Conservation (phyloP, 2,888 invertebrate genomes). For the Drosophila rellima region DNA sequence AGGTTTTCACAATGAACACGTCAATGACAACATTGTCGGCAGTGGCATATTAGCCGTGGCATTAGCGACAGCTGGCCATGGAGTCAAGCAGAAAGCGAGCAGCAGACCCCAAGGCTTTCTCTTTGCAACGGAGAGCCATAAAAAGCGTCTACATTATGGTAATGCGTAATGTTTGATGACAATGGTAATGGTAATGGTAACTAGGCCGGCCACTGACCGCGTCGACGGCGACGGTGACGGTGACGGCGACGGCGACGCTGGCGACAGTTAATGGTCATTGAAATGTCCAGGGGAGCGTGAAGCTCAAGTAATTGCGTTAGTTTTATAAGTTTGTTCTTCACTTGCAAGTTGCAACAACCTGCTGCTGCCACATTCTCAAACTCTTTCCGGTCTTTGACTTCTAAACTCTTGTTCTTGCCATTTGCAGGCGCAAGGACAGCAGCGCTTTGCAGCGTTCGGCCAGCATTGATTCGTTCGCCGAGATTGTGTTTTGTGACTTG, state of each 20-base stretch:
- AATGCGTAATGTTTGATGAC: constrained; percentile 57
- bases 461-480: constrained; percentile 92
- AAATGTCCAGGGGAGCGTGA: constrained; percentile 66
- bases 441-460: constrained; percentile 89
- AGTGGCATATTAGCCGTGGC: constrained; percentile 56
- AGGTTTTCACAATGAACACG: constrained; percentile 27
- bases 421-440: constrained; percentile 82
- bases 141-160: constrained; percentile 73
- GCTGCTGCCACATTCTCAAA: constrained; percentile 12
- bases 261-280: constrained; percentile 63
- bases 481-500: constrained; percentile 89
- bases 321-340: constrained; percentile 60
- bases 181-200: constrained; percentile 52
- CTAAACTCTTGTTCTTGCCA: background rate
- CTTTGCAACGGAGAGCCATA: constrained; percentile 54
- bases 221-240: constrained; percentile 2
- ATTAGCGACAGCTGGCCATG: constrained; percentile 67
- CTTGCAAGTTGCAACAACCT: constrained; percentile 35
- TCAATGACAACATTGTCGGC: constrained; percentile 54
- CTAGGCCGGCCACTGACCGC: constrained; percentile 77
- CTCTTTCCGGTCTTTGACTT: constrained; percentile 30
- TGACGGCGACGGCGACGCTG: constrained; percentile 19
- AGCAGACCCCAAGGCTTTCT: constrained; percentile 45
- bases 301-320: constrained; percentile 75
- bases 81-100: background rate